phyloP scores from a whole-genome alignment of 2,888 invertebrate genomes.

The Limnephilus rhombicus region DNA sequence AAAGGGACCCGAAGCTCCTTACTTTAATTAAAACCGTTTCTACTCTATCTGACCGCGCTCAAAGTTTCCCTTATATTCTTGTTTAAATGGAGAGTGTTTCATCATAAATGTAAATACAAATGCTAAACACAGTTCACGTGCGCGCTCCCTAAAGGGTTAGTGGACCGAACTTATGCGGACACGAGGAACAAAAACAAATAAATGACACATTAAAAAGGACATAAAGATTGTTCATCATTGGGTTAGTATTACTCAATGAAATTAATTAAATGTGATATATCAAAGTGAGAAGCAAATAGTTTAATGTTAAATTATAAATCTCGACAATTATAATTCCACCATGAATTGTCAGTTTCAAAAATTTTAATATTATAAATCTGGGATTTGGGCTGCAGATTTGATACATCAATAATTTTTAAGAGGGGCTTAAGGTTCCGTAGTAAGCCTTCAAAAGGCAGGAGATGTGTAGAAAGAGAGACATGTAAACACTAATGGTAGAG shows the following conservation, averaged over 20 bases:
- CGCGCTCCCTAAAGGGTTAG: slow-evolving; percentile 4
- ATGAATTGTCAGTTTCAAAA: too few species aligned
- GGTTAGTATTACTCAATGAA: neutral
- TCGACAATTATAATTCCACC: neutral
- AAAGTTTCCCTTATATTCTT: slow-evolving; percentile 61
- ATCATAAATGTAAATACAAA: slow-evolving; percentile 48
- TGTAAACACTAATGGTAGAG: too few species aligned
- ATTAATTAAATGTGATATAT: neutral
- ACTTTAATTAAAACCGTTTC: slow-evolving; percentile 62
- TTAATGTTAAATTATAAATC: neutral
- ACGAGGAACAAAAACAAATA: slow-evolving; percentile 3
- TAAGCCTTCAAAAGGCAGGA: too few species aligned
- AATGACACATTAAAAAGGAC: neutral
- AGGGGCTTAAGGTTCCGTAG: too few species aligned
- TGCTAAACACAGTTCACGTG: slow-evolving; percentile 31
- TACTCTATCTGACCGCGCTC: slow-evolving; percentile 51
- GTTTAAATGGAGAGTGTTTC: slow-evolving; percentile 60
- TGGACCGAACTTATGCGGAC: neutral
- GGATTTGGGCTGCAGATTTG: neutral
- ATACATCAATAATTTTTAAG: neutral
- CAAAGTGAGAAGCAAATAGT: neutral
- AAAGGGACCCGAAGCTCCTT: slow-evolving; percentile 45
- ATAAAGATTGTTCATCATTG: neutral
- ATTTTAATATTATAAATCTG: neutral
- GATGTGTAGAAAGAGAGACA: too few species aligned